Conservation (phyloP, 2,888 invertebrate species). For the Pseudanteris insignis region DNA sequence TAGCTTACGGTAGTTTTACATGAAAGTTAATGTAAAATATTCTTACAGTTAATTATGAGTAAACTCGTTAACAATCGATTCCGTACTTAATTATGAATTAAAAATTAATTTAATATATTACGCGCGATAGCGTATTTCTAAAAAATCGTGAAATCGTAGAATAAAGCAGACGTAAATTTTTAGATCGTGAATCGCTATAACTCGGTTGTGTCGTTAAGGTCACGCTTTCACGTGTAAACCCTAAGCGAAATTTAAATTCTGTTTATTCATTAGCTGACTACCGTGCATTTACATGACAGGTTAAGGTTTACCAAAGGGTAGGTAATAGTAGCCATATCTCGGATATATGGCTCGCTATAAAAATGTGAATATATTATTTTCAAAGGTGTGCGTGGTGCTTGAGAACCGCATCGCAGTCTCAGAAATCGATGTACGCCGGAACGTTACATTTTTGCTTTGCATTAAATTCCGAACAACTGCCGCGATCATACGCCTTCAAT, state of each 20-base stretch:
- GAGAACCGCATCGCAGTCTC: constrained; percentile 46
- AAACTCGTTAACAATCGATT: no score
- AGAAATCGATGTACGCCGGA: constrained; percentile 39
- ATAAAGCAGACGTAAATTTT: constrained; percentile 27
- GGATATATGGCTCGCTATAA: constrained; percentile 64
- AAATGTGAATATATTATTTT: constrained; percentile 66
- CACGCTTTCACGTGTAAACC: constrained; percentile 64
- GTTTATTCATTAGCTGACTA: constrained; percentile 63
- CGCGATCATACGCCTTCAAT: constrained; percentile 6
- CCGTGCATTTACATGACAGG: constrained; percentile 59
- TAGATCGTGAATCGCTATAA: constrained; percentile 54
- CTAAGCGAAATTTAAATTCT: constrained; percentile 64
- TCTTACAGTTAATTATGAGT: no score
- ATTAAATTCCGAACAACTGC: constrained; percentile 18
- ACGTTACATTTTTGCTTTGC: constrained; percentile 26
- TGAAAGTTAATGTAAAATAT: no score
- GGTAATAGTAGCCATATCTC: constrained; percentile 56
- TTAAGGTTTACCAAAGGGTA: constrained; percentile 45
- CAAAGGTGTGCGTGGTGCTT: constrained; percentile 61
- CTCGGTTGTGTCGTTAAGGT: constrained; percentile 60
- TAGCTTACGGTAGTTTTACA: no score
- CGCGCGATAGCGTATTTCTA: no score
- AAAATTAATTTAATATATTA: no score
- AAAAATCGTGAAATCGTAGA: no score
- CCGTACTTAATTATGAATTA: no score